phyloP scores from a whole-genome alignment of 2,888 invertebrate genomes.

The Caenorhabditis sinica region DNA sequence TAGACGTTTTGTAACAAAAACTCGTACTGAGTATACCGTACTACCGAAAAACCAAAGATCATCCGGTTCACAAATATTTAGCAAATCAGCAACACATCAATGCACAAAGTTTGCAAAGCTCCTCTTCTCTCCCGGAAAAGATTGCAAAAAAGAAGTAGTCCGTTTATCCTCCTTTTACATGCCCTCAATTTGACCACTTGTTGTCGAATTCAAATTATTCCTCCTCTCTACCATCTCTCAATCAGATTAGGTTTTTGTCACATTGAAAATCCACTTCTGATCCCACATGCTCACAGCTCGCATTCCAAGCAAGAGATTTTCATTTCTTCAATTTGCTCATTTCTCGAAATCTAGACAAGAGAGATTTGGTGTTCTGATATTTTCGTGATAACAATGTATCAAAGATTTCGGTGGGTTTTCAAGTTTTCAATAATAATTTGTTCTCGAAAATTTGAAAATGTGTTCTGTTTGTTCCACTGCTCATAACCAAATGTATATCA shows the following conservation, averaged over 20 bases:
- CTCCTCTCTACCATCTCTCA: constrained; percentile 22
- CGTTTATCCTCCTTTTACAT: constrained; percentile 23
- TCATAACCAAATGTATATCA: too few species aligned
- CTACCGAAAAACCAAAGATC: constrained; percentile 20
- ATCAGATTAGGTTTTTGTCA: constrained; percentile 55
- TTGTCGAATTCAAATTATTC: constrained; percentile 63
- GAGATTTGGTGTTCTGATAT: constrained; percentile 3
- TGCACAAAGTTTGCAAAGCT: constrained; percentile 53
- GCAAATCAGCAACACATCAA: constrained; percentile 21
- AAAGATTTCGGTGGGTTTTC: constrained; percentile 52
- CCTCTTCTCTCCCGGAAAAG: not conserved
- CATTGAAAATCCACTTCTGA: constrained; percentile 39
- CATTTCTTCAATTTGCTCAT: not conserved
- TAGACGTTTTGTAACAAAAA: too few species aligned
- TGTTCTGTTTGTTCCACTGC: not conserved
- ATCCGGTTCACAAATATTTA: constrained; percentile 3
- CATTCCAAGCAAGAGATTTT: constrained; percentile 9
- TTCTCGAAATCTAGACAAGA: not conserved
- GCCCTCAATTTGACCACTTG: constrained; percentile 63
- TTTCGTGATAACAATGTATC: constrained; percentile 31
- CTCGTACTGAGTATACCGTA: too few species aligned
- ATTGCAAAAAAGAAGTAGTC: not conserved
- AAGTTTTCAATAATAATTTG: too few species aligned
- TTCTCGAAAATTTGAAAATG: too few species aligned
- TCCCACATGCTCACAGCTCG: constrained; percentile 2